Conservation (phyloP, 2,888 invertebrate genomes). For the Agonum fuliginosum region DNA sequence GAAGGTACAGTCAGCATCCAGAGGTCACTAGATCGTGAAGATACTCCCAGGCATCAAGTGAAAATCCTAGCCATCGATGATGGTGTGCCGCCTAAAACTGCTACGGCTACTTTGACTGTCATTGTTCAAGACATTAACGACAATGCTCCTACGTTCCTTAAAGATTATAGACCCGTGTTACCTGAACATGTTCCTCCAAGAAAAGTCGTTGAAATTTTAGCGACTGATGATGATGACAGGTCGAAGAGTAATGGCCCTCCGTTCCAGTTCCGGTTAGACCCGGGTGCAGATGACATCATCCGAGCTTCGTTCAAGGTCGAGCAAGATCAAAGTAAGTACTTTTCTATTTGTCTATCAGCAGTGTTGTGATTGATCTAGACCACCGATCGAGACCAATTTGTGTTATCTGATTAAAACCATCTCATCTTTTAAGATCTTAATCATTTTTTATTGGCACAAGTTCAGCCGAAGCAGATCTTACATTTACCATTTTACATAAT, state of each 20-base stretch:
- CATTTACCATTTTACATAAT: too few relatives aligned
- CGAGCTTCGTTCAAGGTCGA: constrained; percentile 96
- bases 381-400: too few relatives aligned
- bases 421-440: too few relatives aligned
- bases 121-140: constrained; percentile 97
- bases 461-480: too few relatives aligned
- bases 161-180: constrained; percentile 93
- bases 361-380: neutral
- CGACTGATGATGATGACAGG: constrained; percentile 94
- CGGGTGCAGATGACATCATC: constrained; percentile 94
- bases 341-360: neutral
- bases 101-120: constrained; percentile 94
- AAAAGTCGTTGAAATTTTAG: constrained; percentile 93
- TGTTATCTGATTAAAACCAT: too few relatives aligned
- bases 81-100: constrained; percentile 93
- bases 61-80: constrained; percentile 97
- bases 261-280: constrained; percentile 95
- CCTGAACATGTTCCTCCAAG: constrained; percentile 94
- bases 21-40: constrained; percentile 93
- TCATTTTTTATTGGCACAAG: neutral
- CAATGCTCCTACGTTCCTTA: constrained; percentile 94
- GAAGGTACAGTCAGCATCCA: constrained; percentile 97
- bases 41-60: constrained; percentile 95
- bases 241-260: constrained; percentile 97
- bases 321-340: constrained; percentile 91